Conservation (phyloP, 2,113 vertebrate genomes). For the Ahaetulla prasina region DNA sequence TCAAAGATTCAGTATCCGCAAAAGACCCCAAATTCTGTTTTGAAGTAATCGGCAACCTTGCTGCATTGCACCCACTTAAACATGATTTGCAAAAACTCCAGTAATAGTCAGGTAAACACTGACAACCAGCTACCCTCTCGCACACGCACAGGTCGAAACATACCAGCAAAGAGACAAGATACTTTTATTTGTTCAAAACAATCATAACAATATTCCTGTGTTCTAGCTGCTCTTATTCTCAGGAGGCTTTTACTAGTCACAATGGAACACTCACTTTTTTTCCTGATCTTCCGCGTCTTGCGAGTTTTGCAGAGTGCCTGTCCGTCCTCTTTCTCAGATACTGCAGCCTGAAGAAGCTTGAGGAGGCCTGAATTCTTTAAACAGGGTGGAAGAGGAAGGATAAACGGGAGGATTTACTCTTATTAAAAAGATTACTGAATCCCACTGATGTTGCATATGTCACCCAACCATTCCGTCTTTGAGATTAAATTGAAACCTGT, state of each 20-base stretch:
- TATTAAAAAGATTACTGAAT: neutral
- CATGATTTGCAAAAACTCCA: neutral
- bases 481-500: neutral
- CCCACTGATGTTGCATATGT: too few relatives aligned
- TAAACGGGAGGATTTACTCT: neutral
- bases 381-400: neutral
- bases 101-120: too few relatives aligned
- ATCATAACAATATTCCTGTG: neutral
- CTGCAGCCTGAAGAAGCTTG: slow-evolving; percentile 79
- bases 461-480: neutral
- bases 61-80: neutral
- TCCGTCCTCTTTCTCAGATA: slow-evolving; percentile 48
- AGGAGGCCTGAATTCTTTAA: slow-evolving; percentile 84
- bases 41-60: neutral
- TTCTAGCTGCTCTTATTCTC: neutral
- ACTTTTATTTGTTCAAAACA: neutral
- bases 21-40: neutral
- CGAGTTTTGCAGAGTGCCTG: slow-evolving; percentile 47
- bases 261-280: slow-evolving; percentile 63
- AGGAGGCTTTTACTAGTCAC: neutral
- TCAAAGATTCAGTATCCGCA: neutral
- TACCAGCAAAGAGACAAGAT: too few relatives aligned
- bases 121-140: neutral
- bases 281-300: slow-evolving; percentile 55
- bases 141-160: neutral